Conservation (phyloP, 2,797 vertebrate species). For the Tangara arthus region DNA sequence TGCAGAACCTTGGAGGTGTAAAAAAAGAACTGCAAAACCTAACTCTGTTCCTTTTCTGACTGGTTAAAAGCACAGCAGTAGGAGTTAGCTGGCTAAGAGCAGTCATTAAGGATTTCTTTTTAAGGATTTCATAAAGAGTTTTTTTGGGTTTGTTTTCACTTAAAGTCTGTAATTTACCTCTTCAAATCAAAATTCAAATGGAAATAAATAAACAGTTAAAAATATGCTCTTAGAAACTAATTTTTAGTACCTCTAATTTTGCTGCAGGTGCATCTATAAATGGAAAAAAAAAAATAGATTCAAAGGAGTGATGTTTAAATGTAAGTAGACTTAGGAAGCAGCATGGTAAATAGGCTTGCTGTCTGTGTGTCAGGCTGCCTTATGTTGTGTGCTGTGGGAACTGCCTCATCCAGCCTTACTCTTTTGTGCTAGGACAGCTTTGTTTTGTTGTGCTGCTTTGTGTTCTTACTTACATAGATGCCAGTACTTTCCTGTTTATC, state of each 20-base stretch:
- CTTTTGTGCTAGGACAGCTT: background rate
- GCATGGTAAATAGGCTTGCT: background rate
- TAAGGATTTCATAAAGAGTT: background rate
- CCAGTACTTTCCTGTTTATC: background rate
- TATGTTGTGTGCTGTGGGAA: background rate
- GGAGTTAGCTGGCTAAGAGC: background rate
- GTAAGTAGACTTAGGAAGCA: background rate
- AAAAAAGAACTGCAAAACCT: background rate
- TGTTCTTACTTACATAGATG: background rate
- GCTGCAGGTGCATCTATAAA: background rate
- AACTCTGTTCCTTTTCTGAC: background rate
- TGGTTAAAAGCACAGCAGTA: background rate
- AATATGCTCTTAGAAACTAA: background rate
- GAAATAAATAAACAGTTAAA: background rate
- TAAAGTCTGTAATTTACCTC: background rate
- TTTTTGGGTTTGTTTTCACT: background rate
- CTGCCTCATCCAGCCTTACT: background rate
- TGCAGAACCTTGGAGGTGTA: background rate
- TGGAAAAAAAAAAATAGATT: background rate
- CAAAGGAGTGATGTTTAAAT: background rate
- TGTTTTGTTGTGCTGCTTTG: background rate
- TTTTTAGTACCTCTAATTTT: background rate
- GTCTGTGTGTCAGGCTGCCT: background rate
- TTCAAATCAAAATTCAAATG: background rate
- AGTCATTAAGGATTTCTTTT: background rate